Base-by-base conservation (phyloP, 1,140 invertebrate species). In the Listronotus oregonensis region DNA sequence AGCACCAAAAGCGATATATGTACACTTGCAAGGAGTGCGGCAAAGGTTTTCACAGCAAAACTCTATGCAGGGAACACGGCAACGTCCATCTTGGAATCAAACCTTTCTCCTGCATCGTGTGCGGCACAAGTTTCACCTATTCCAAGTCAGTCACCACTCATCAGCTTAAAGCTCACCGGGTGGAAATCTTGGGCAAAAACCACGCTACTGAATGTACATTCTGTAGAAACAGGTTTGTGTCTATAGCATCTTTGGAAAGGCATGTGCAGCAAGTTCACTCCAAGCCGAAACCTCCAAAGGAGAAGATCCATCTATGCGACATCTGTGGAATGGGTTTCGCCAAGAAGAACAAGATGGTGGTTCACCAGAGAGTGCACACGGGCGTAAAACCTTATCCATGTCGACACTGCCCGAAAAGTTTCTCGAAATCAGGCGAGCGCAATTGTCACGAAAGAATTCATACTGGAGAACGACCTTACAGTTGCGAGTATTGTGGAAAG, bases 71-170 rank as follows among this genome's bases (percentile, higher is more conserved):
- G 34, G 85, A 87, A 68, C 87, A 90, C 56, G 77, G 85, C 62
- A 85, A 88, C 71, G 87, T 86, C 1, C 83, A 90, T 9, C 85
- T 85, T 0, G 87, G 90, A 0, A 89, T 91, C 71, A 85, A 86
- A 69, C 85, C 87, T 0, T 87, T 85, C 68, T 78, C 77, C 40
- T 76, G 75, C 44, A 65, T 75, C 9, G 75, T 76, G 14, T 76
- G 75, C 47, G 57, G 55, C 10, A 70, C 73, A 43, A 60, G 42
- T 12, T 76, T 76, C 44, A 64, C 68, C 15, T 75, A 73, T 47
- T 74, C 73, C 10, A 69, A 69, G 12, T 74, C 73, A n/a, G 66
- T 75, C 9, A 50, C 61, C 6, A 66, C 67, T 6, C 74, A 75
- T 50, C 74, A 75, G 43, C 32, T 71, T 11, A 65, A 73, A 15